A percentile compares a stretch with the other conserved stretches of the same genome.
phyloP scores from a whole-genome alignment of 2,888 invertebrate genomes.

The Phortica magna region DNA sequence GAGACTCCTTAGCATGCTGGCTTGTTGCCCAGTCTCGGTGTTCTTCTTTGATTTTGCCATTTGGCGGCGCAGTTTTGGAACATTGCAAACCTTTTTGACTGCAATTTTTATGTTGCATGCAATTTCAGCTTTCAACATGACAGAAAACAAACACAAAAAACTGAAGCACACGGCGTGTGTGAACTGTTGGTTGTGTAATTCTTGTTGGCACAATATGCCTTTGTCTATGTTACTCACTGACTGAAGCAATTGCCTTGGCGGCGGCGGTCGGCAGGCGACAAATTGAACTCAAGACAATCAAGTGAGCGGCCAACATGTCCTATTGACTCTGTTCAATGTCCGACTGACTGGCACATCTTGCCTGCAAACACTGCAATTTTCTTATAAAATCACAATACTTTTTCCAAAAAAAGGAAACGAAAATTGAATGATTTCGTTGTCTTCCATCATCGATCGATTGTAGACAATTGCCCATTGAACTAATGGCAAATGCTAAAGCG shows the following conservation, averaged over 20 bases:
- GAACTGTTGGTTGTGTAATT: not conserved
- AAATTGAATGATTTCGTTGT: constrained; percentile 58
- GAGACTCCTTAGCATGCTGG: not conserved
- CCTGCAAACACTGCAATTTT: constrained; percentile 62
- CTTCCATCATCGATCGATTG: not conserved
- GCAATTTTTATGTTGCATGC: constrained; percentile 26
- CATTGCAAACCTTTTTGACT: constrained; percentile 15
- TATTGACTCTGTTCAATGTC: too few species aligned
- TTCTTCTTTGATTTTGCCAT: not conserved
- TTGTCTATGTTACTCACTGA: not conserved
- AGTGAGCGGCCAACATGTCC: too few species aligned
- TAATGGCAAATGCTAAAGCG: constrained; percentile 24
- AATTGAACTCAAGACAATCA: too few species aligned
- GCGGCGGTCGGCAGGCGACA: too few species aligned
- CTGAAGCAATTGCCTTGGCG: too few species aligned
- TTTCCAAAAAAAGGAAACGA: constrained; percentile 46
- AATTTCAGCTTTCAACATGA: constrained; percentile 6
- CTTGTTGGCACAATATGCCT: constrained; percentile 16
- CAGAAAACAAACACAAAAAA: not conserved
- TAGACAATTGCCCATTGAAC: not conserved
- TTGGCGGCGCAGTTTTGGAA: not conserved
- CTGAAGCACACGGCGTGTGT: not conserved
- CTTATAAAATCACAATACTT: constrained; percentile 68
- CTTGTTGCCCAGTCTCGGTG: not conserved
- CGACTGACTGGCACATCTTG: not conserved